Percentiles rank a stretch among this genome's conserved stretches.
Evolutionary conservation across 2,888 invertebrate genomes (phyloP).

Genomic region (Dysmachus trigonus): DNA sequence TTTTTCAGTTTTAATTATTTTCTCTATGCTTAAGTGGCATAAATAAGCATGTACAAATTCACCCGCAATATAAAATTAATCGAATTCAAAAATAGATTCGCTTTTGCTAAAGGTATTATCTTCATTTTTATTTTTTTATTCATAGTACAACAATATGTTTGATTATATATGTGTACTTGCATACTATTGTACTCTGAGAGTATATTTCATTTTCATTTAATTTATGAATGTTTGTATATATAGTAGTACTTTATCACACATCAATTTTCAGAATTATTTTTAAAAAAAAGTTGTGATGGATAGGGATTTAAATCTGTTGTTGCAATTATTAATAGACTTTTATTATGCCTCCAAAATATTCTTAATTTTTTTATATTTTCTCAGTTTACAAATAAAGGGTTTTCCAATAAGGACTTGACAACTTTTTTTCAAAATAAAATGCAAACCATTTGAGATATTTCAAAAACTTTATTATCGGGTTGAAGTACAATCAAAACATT

Average conservation of each 20-base stretch:
- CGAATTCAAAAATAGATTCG: neutral
- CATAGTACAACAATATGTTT: neutral
- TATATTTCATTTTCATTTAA: neutral
- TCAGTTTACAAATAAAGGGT: too few relatives aligned
- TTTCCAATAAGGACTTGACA: too few relatives aligned
- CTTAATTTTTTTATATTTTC: too few relatives aligned
- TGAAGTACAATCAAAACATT: too few relatives aligned
- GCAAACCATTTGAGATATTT: too few relatives aligned
- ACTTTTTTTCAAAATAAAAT: too few relatives aligned
- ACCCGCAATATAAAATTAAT: neutral
- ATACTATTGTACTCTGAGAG: neutral
- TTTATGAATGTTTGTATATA: neutral
- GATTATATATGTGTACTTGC: neutral
- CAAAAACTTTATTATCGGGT: too few relatives aligned
- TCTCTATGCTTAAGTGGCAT: neutral
- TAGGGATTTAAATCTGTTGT: too few relatives aligned
- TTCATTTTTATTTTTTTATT: neutral
- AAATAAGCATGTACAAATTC: neutral
- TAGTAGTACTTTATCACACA: neutral
- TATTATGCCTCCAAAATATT: too few relatives aligned
- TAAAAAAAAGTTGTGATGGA: too few relatives aligned
- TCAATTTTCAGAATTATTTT: neutral
- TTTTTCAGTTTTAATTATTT: neutral
- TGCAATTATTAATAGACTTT: too few relatives aligned
- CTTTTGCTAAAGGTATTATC: neutral